A percentile compares a stretch with the other conserved stretches of the same genome.
phyloP scores from a whole-genome alignment of 2,113 vertebrate genomes.

The Phaethon lepturus region DNA sequence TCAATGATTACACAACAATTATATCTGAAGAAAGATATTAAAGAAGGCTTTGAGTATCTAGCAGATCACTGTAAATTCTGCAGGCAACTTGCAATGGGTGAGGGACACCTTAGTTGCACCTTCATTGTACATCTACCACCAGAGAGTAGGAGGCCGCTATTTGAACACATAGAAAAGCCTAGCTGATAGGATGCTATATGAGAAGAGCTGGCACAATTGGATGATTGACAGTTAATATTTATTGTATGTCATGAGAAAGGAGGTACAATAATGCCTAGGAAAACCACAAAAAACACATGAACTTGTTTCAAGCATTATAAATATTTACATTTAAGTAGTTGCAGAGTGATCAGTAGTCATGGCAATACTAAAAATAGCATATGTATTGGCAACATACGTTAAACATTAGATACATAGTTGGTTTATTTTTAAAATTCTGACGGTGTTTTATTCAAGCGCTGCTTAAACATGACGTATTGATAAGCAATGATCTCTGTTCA shows the following conservation, averaged over 20 bases:
- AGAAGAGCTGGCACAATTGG: neutral
- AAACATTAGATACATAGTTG: neutral
- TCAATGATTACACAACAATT: neutral
- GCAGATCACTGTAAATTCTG: neutral
- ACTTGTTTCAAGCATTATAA: neutral
- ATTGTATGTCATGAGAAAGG: neutral
- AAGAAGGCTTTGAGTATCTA: neutral
- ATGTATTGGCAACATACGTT: neutral
- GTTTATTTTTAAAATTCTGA: neutral
- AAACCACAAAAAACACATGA: neutral
- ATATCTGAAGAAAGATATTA: neutral
- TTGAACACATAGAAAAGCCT: neutral
- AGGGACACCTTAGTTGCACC: neutral
- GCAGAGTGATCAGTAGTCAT: constrained; percentile 1
- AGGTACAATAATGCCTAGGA: neutral
- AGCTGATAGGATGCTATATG: neutral
- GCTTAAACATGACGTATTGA: neutral
- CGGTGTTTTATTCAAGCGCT: neutral
- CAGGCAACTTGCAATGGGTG: neutral
- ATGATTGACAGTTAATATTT: neutral
- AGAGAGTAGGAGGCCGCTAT: neutral
- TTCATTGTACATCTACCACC: neutral
- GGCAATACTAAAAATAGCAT: neutral
- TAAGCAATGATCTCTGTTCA: neutral
- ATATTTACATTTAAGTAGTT: neutral